phyloP scores from a whole-genome alignment of 2,113 vertebrate genomes.

The Pachyramphus minor region DNA sequence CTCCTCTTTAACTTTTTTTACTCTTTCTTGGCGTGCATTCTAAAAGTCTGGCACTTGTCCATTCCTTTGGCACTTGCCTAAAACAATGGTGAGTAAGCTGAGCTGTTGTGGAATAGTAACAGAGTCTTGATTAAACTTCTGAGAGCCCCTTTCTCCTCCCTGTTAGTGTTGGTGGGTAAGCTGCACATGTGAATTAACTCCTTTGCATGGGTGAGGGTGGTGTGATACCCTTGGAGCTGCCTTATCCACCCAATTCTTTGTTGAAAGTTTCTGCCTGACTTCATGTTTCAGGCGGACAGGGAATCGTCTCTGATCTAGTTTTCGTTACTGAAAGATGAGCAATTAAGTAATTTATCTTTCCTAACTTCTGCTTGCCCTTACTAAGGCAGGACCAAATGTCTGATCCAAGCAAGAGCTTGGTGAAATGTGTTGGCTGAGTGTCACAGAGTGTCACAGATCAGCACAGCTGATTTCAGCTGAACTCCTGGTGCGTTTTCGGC shows the following conservation, averaged over 20 bases:
- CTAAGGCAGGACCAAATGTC: background rate
- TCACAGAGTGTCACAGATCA: background rate
- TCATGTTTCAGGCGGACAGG: background rate
- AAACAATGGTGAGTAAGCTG: constrained; percentile 10
- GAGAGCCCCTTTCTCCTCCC: background rate
- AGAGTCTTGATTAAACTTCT: constrained; percentile 1
- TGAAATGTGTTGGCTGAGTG: background rate
- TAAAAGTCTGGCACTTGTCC: background rate
- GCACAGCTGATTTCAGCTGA: background rate
- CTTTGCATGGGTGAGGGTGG: background rate
- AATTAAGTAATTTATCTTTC: background rate
- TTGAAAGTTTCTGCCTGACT: background rate
- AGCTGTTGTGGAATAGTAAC: constrained; percentile 21
- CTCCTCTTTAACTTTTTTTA: constrained; percentile 14
- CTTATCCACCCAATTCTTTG: background rate
- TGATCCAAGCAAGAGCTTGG: background rate
- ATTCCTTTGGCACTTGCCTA: background rate
- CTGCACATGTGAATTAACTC: background rate
- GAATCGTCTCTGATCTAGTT: background rate
- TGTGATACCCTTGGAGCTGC: background rate
- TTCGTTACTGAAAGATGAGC: background rate
- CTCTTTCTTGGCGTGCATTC: background rate
- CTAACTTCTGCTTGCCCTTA: background rate
- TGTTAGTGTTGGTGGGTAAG: background rate
- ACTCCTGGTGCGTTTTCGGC: background rate